Base-by-base conservation (phyloP, 53 echinoderm and acorn worm genomes). In the Antedon mediterranea region DNA sequence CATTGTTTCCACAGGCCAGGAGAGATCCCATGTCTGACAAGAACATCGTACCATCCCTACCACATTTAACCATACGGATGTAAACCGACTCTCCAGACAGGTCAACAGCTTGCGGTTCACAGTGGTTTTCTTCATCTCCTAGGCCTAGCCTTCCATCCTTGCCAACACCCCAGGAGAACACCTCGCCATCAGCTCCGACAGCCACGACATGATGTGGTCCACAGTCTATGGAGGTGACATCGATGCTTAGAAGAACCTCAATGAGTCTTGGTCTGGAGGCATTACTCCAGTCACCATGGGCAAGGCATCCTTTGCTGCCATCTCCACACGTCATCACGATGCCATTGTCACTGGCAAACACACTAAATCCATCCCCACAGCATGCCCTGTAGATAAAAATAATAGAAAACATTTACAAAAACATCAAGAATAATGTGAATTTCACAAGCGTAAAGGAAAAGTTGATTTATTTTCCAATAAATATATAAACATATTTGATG, bases 321-420 rank as follows among this genome's bases (percentile, higher is more conserved):
- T 98, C 98, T 23, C 98, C 98, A 85, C 98, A 98, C 32, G 98
- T 98, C 98, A 98, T 98, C 3, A 98, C 98, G 42, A 98, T 93
- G 26, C 98, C 98, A 75, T 98, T 98, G 76, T 93, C 93, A 90
- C 98, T 98, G 34, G 93, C 90, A 88, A 98, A 98, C 43, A 98
- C 98, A 80, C 93, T 93, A 76, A 93, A 98, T 26, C 82, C 76
- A 78, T 93, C 93, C 41, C 93, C 98, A 93, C 93, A 98, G 26
- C 89, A 85, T 43, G 89, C 81, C 81, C 92, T 94, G 82, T 18
- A 79, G 78, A 29, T 31, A 26, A 75, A 41, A 41, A 41, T 13
- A 41, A 41, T n/a, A n/a, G n/a, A n/a, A n/a, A n/a, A n/a, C n/a
- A n/a, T n/a, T n/a, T n/a, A n/a, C n/a, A n/a, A n/a, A n/a, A n/a